These are phyloP conservation scores for Sarcophaga bullata DNA, from an alignment of 1,140 invertebrate genomes.

Conservation along the genomic window DNA sequence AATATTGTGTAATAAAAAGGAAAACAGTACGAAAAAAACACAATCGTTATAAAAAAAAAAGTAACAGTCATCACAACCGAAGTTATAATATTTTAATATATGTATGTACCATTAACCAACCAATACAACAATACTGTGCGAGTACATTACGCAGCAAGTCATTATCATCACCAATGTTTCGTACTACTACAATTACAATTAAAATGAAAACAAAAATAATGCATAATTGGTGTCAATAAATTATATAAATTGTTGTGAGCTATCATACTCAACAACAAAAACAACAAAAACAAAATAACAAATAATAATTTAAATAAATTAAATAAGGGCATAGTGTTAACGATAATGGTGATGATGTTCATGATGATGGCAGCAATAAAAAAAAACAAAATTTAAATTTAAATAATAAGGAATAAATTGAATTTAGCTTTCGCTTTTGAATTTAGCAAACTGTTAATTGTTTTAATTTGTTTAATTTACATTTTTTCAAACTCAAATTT, in stretches of 20 bases:
- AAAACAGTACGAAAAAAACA: constrained; percentile 9
- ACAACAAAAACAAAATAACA: too few relatives aligned
- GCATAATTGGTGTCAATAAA: constrained; percentile 35
- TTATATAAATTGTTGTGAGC: constrained; percentile 5
- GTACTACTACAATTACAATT: constrained; percentile 1
- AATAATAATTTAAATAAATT: constrained; percentile 40
- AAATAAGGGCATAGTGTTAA: constrained; percentile 35
- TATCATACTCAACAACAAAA: too few relatives aligned
- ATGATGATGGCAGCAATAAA: constrained; percentile 1
- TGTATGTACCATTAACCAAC: background rate
- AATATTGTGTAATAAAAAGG: constrained; percentile 34
- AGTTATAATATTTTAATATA: background rate
- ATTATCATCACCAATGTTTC: background rate
- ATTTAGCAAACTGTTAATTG: constrained; percentile 2
- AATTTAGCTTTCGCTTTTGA: constrained; percentile 18
- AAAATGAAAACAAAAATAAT: background rate
- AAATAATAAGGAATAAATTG: background rate
- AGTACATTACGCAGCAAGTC: background rate
- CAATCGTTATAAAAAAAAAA: constrained; percentile 15
- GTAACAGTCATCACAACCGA: constrained; percentile 19
- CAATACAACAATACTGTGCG: background rate
- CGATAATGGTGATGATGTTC: background rate
- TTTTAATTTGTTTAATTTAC: background rate
- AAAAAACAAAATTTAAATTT: background rate
- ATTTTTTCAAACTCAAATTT: background rate